Percentiles rank a stretch among this genome's conserved stretches.
These are phyloP conservation scores for Salminus brasiliensis DNA, from an alignment of 2,113 vertebrate species.

Conservation along the genomic window DNA sequence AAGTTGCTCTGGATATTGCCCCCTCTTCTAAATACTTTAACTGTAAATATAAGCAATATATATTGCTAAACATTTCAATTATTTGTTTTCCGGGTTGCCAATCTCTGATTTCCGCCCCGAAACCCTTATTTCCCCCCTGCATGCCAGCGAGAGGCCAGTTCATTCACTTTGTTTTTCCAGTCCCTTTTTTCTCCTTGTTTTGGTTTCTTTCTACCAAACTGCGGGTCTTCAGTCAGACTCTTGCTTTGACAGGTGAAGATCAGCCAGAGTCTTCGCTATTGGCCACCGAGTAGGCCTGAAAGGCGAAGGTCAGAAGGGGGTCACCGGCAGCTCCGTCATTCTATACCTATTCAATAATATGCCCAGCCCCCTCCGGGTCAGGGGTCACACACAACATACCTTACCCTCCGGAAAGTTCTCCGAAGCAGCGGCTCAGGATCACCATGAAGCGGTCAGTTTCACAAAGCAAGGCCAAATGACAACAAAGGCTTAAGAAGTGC, in stretches of 20 bases:
- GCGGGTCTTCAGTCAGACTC: constrained; percentile 73
- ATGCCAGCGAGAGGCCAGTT: constrained; percentile 28
- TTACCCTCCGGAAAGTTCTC: constrained; percentile 61
- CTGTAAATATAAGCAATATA: too few species aligned
- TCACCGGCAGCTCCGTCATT: constrained; percentile 71
- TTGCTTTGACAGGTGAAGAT: constrained; percentile 83
- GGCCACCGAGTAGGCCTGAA: constrained; percentile 69
- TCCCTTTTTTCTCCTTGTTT: constrained; percentile 57
- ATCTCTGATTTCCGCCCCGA: constrained; percentile 39
- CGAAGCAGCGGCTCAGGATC: constrained; percentile 50
- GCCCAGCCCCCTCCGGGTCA: constrained; percentile 60
- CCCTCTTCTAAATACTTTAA: too few species aligned
- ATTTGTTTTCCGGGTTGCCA: neutral
- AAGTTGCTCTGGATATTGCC: too few species aligned
- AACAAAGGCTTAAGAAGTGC: constrained; percentile 1
- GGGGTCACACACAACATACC: constrained; percentile 68
- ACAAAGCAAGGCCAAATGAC: neutral
- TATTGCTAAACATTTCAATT: too few species aligned
- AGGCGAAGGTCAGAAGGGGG: constrained; percentile 64
- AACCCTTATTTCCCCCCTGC: constrained; percentile 13
- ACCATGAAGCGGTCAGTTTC: constrained; percentile 34
- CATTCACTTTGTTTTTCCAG: constrained; percentile 62
- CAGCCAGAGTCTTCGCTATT: constrained; percentile 70
- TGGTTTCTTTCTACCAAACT: constrained; percentile 70
- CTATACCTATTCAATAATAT: constrained; percentile 76